These are phyloP conservation scores for Epizoanthus fatuus DNA, from an alignment of 92 coral and sea anemone genomes.

Conservation along the genomic window DNA sequence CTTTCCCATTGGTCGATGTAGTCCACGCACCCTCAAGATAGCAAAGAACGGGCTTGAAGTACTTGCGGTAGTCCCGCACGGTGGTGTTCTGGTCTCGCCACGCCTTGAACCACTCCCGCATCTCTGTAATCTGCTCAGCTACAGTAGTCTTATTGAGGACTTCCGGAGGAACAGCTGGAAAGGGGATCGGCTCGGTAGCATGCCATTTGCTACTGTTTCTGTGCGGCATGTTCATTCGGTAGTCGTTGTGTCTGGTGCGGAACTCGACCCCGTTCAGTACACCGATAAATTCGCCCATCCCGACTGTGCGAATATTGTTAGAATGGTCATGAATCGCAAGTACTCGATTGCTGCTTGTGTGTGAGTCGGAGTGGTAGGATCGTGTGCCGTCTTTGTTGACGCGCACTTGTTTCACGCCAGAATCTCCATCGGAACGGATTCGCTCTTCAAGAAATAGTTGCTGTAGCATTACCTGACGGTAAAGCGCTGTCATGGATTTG, in stretches of 20 bases:
- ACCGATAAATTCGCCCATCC: conserved; percentile 42
- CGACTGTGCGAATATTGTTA: conserved; percentile 32
- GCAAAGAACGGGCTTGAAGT: conserved; percentile 58
- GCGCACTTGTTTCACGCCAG: conserved; percentile 75
- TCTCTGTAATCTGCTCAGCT: conserved; percentile 32
- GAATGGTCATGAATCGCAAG: conserved; percentile 9
- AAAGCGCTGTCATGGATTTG: not conserved
- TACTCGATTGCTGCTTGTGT: conserved; percentile 8
- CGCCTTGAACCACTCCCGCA: conserved; percentile 65
- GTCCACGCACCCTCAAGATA: conserved; percentile 58
- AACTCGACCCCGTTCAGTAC: conserved; percentile 52
- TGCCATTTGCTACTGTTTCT: conserved; percentile 5
- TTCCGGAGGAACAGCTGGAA: conserved; percentile 58
- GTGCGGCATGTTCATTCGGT: conserved; percentile 45
- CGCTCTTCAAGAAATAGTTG: conserved; percentile 77
- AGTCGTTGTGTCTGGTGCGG: conserved; percentile 49
- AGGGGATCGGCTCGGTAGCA: conserved; percentile 31
- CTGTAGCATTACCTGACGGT: conserved; percentile 71
- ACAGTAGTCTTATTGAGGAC: conserved; percentile 10
- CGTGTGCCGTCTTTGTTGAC: conserved; percentile 38
- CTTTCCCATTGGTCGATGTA: conserved; percentile 18
- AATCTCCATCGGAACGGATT: conserved; percentile 72
- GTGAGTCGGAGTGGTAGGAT: conserved; percentile 62
- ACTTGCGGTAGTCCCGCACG: conserved; percentile 46
- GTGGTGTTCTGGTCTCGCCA: conserved; percentile 48